Evolutionary conservation across 2,113 vertebrate genomes (phyloP), one percentile per base, ranked within the genome.

Genomic region (Nanorana parkeri): DNA sequence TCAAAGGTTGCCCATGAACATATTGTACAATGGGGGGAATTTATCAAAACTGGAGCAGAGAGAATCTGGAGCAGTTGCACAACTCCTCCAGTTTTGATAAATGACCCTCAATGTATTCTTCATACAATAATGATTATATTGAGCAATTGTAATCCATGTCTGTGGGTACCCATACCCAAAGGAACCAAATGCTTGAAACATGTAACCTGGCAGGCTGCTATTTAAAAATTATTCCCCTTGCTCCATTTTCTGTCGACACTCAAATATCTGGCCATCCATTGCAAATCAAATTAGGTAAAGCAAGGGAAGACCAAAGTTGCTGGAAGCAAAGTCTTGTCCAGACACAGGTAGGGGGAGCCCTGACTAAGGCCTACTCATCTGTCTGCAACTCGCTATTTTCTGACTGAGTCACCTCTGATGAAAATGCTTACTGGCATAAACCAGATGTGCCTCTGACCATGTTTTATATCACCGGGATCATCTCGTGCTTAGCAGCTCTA

Each of bases 371-470:
- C 63, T 67, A 47, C 61, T 78, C 65, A 78, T 78, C 78, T 47
- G 78, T 80, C 78, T 63, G n/a, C 78, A 80, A 36, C 16, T 26
- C 61, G 29, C 36, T 56, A 60, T 58, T 71, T 58, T 61, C 0
- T 55, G 21, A 69, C 23, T 68, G 78, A 80, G 65, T 61, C 78
- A 71, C 17, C 21, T 28, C 21, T 47, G 67, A 69, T 60, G 66
- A 69, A 47, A 58, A 58, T 68, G 52, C 74, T 77, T 47, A 52
- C 74, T 64, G 74, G 74, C 74, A 77, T 51, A 55, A 64, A 77
- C 36, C 58, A 77, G 74, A 77, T 51, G 60, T 64, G 36, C 41
- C 13, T 52, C 36, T 26, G 8, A 19, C 24, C 0, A 65, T 61
- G 17, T 24, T 65, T 24, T 47, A 63, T 76, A 47, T 63, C 74